A percentile compares a stretch with the other conserved stretches of the same genome.
Evolutionary conservation across 2,888 invertebrate genomes (phyloP).

Genomic region (Drosophila niveifrons): DNA sequence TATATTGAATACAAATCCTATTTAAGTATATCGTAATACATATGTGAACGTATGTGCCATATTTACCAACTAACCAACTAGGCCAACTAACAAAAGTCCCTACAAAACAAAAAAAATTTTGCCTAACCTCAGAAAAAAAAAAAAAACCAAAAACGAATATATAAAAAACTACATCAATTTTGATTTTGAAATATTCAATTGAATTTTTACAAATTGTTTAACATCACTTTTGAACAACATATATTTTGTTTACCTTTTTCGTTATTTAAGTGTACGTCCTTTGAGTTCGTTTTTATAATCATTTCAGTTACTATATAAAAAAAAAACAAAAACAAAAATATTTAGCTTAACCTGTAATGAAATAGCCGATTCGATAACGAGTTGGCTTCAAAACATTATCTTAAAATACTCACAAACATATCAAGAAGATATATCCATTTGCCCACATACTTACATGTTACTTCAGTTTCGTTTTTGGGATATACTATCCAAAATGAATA

Average conservation of each 20-base stretch:
- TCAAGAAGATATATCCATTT: slow-evolving; percentile 26
- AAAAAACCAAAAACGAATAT: slow-evolving; percentile 38
- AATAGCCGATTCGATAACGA: slow-evolving; percentile 34
- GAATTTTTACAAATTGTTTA: slow-evolving; percentile 56
- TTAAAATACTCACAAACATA: slow-evolving; percentile 12
- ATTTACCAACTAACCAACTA: slow-evolving; percentile 47
- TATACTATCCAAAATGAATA: slow-evolving; percentile 7
- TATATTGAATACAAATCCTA: slow-evolving; percentile 43
- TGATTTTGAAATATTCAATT: slow-evolving; percentile 60
- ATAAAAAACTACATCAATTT: slow-evolving; percentile 50
- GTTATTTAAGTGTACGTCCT: slow-evolving; percentile 77
- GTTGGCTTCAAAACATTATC: slow-evolving; percentile 32
- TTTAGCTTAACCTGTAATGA: slow-evolving; percentile 38
- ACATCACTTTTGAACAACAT: slow-evolving; percentile 65
- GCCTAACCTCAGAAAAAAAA: slow-evolving; percentile 46
- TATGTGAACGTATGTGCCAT: slow-evolving; percentile 56
- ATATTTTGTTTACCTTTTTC: slow-evolving; percentile 59
- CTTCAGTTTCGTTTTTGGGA: slow-evolving; percentile 41
- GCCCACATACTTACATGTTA: slow-evolving; percentile 41
- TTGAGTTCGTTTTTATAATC: slow-evolving; percentile 70
- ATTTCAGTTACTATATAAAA: slow-evolving; percentile 51
- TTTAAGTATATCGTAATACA: slow-evolving; percentile 59
- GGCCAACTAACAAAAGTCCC: slow-evolving; percentile 64
- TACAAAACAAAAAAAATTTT: slow-evolving; percentile 38
- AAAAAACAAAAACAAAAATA: slow-evolving; percentile 30